These are phyloP conservation scores for Pangasius mekongensis DNA, from an alignment of 2,797 vertebrate species.

Conservation along the genomic window DNA sequence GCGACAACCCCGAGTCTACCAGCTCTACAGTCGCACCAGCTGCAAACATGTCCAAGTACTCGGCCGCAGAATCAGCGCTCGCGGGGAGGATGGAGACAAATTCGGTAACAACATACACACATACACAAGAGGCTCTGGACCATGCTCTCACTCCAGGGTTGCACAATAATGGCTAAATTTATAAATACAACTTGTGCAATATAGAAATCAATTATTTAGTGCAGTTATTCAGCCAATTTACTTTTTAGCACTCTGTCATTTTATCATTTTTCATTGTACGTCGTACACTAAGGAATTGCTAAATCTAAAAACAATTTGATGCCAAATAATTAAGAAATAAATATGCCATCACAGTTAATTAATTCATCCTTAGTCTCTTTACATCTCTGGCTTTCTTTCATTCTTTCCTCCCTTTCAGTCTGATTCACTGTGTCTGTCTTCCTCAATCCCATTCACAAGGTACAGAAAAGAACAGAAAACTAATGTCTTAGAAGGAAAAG, in stretches of 20 bases:
- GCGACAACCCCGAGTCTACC: constrained; percentile 94
- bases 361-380: not conserved
- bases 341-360: not conserved
- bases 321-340: not conserved
- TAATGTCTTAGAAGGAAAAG: constrained; percentile 30
- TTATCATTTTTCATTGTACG: not conserved
- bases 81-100: constrained; percentile 97
- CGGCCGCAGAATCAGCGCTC: constrained; percentile 92
- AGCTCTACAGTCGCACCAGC: constrained; percentile 97
- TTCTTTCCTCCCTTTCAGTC: constrained; percentile 15
- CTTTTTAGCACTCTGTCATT: not conserved
- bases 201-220: not conserved
- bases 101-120: constrained; percentile 86
- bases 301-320: not conserved
- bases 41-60: constrained; percentile 97
- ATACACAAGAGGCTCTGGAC: constrained; percentile 22
- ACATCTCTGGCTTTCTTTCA: not conserved
- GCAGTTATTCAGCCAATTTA: not conserved
- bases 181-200: not conserved
- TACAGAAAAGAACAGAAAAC: constrained; percentile 42
- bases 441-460: constrained; percentile 19
- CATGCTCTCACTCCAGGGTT: constrained; percentile 11
- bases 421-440: constrained; percentile 27
- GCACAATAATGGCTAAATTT: not conserved
- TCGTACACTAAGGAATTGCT: not conserved